Base-by-base conservation (phyloP, 2,797 vertebrate genomes). In the Sebastes kiyomatsui region DNA sequence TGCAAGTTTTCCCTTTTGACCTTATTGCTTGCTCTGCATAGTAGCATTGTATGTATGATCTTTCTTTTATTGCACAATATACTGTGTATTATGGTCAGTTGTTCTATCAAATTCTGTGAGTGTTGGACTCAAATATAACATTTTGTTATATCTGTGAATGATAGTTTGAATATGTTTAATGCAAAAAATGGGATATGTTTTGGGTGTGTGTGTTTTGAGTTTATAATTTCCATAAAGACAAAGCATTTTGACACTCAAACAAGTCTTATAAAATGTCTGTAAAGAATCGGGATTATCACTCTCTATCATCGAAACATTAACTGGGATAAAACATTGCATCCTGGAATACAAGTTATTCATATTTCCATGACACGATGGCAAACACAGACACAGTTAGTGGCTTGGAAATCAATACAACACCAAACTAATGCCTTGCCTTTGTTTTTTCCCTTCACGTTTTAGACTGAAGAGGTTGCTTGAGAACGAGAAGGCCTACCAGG, bases 391-490 rank as follows among this genome's bases (percentile, higher is more conserved):
- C 20, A 55, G 8, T 16, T 20, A 1, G 13, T 67, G 9, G 38
- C 33, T 61, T 74, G 10, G 22, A 71, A 67, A 73, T 56, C 0
- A 56, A 1, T 59, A 5, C 79, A 79, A 64, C 6, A 32, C 25
- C 2, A 72, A 42, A 59, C 2, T 90, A 60, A 90, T 71, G 0
- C 4, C 1, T 20, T 64, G 9, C 13, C 27, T 70, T 55, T 66
- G 14, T 77, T 75, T 85, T 35, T 56, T 30, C 4, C 23, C 33
- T 52, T 68, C 46, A 68, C 13, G 16, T 62, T 87, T 85, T 90
- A 99, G 99, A 91, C 93, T 99, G 92, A 99, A 99, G 93, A 97
- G 95, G 81, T 94, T 99, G 88, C 96, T 99, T 84, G 99, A 99
- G 87, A 98, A 97, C 79, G 99, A 99, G 91, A 99, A 99, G 90